These are phyloP conservation scores for Pteronotus mesoamericanus DNA, from an alignment of 2,797 vertebrate genomes.

Conservation along the genomic window DNA sequence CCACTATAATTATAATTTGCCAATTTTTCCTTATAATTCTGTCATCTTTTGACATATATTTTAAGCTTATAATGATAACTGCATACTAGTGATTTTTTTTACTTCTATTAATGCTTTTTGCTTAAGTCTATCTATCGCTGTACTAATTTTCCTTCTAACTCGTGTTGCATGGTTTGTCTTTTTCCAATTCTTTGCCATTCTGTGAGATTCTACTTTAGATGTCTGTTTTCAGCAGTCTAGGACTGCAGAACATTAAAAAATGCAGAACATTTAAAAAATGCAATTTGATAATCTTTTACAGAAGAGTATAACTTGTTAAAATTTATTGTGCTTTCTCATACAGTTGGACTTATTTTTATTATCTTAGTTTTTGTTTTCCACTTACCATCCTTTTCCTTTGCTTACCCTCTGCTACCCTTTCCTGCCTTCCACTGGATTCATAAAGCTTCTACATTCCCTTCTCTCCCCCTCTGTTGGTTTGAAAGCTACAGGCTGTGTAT, in stretches of 20 bases:
- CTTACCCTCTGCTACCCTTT: neutral
- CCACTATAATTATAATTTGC: neutral
- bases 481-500: neutral
- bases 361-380: neutral
- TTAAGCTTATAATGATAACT: neutral
- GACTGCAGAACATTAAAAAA: no score
- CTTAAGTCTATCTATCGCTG: neutral
- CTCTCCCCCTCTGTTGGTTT: neutral
- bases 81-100: neutral
- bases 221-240: constrained; percentile 1
- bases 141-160: neutral
- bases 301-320: neutral
- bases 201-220: neutral
- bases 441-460: neutral
- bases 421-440: neutral
- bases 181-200: neutral
- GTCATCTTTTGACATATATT: neutral
- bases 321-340: neutral
- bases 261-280: constrained; percentile 2
- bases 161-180: neutral
- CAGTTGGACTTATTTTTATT: neutral
- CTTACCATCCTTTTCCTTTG: neutral
- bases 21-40: neutral
- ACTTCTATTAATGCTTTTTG: neutral
- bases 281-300: neutral